phyloP scores from a whole-genome alignment of 2,113 vertebrate genomes.

The Sylvia atricapilla region DNA sequence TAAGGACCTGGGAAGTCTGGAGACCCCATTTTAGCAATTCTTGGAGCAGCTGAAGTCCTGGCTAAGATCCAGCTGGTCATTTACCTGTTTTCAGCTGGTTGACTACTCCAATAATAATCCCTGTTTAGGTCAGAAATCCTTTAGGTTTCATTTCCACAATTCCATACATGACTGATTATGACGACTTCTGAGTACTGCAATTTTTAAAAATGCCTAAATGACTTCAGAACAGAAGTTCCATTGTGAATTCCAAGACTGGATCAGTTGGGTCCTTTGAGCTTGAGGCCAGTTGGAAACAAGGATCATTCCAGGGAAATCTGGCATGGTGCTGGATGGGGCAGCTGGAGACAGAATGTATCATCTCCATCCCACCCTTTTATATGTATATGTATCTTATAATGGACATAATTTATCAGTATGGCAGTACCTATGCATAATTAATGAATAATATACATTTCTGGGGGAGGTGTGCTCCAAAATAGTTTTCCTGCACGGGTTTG shows the following conservation, averaged over 20 bases:
- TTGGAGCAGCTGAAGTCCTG: slow-evolving; percentile 69
- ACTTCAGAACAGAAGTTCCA: background rate
- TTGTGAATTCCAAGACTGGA: background rate
- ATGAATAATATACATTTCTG: background rate
- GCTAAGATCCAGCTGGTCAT: background rate
- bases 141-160: background rate
- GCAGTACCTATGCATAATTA: background rate
- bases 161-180: background rate
- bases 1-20: slow-evolving; percentile 84
- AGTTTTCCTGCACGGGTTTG: background rate
- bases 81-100: background rate
- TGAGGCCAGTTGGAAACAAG: background rate
- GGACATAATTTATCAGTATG: background rate
- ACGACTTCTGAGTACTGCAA: background rate
- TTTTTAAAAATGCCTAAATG: background rate
- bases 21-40: slow-evolving; percentile 82
- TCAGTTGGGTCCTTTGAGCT: background rate
- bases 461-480: accelerated
- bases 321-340: background rate
- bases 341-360: background rate
- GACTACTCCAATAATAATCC: background rate
- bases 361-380: background rate
- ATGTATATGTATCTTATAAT: background rate
- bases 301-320: background rate
- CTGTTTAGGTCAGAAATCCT: background rate